A percentile compares a stretch with the other conserved stretches of the same genome.
phyloP scores from a whole-genome alignment of 1,140 invertebrate genomes.

The Drosophila ohnishii region DNA sequence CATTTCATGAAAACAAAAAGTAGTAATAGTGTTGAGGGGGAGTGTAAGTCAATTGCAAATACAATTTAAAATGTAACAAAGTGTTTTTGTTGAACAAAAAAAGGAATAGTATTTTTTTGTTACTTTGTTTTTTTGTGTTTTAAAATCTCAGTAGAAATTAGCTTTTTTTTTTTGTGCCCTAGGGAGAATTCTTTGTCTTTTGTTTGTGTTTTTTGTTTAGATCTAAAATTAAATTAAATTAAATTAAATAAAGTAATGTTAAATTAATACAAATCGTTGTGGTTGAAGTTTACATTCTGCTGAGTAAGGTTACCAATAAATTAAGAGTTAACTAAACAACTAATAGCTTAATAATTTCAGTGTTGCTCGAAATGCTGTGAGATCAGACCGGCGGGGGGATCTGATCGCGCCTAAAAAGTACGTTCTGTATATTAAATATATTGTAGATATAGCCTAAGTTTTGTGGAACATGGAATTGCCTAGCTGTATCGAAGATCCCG shows the following conservation, averaged over 20 bases:
- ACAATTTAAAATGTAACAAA: constrained; percentile 49
- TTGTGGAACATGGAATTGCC: constrained; percentile 81
- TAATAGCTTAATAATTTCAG: constrained; percentile 54
- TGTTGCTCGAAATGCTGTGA: constrained; percentile 53
- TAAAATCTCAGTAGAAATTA: constrained; percentile 28
- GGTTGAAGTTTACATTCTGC: constrained; percentile 44
- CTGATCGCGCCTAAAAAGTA: constrained; percentile 17
- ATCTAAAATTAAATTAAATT: constrained; percentile 38
- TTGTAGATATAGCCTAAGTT: constrained; percentile 50
- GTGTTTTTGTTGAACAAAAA: constrained; percentile 77
- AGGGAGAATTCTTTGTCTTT: constrained; percentile 82
- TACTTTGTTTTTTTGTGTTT: constrained; percentile 6
- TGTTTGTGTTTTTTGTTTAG: constrained; percentile 37
- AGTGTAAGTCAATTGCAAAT: constrained; percentile 28
- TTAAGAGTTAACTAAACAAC: constrained; percentile 40
- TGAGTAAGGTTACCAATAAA: constrained; percentile 64
- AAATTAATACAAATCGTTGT: constrained; percentile 78
- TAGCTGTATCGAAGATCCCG: constrained; percentile 71
- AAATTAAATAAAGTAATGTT: constrained; percentile 46
- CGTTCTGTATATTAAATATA: neutral
- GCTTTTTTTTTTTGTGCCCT: constrained; percentile 65
- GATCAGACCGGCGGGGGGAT: constrained; percentile 21
- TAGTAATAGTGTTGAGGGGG: constrained; percentile 20
- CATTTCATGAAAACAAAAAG: constrained; percentile 77
- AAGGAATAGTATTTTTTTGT: constrained; percentile 52